Evolutionary conservation across 2,113 vertebrate genomes (phyloP).

Genomic region (Rhynchopsitta pachyrhyncha): DNA sequence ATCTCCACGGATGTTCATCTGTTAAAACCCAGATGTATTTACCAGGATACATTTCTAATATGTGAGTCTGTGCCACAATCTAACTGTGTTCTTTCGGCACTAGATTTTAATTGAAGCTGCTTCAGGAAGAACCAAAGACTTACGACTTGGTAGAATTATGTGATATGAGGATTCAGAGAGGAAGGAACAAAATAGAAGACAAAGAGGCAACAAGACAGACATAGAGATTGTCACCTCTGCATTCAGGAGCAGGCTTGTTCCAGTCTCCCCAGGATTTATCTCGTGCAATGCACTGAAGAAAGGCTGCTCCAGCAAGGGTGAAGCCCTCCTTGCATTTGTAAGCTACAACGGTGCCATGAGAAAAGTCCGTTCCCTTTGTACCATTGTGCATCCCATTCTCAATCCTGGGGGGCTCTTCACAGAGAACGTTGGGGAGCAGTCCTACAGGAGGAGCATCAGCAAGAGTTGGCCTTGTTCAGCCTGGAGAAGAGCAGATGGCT

Average conservation of each 20-base stretch:
- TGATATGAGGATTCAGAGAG: neutral
- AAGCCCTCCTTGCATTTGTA: neutral
- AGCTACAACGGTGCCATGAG: neutral
- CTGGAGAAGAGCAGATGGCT: neutral
- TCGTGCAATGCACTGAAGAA: neutral
- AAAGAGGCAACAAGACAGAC: neutral
- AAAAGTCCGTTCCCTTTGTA: neutral
- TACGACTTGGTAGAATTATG: neutral
- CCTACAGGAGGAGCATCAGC: neutral
- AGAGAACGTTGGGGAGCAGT: fast-evolving
- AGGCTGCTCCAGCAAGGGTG: neutral
- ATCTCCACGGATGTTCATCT: neutral
- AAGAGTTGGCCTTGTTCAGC: neutral
- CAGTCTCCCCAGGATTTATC: neutral
- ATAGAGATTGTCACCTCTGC: neutral
- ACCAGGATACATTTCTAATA: neutral
- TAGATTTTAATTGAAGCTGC: neutral
- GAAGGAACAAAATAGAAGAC: neutral
- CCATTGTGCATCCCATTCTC: neutral
- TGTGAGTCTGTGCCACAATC: fast-evolving
- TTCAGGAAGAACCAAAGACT: neutral
- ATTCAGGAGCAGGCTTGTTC: neutral
- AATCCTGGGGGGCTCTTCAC: neutral
- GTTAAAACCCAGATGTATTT: neutral
- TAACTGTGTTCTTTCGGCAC: neutral